phyloP scores from a whole-genome alignment of 2,888 invertebrate species.

The Notocelia uddmanniana region DNA sequence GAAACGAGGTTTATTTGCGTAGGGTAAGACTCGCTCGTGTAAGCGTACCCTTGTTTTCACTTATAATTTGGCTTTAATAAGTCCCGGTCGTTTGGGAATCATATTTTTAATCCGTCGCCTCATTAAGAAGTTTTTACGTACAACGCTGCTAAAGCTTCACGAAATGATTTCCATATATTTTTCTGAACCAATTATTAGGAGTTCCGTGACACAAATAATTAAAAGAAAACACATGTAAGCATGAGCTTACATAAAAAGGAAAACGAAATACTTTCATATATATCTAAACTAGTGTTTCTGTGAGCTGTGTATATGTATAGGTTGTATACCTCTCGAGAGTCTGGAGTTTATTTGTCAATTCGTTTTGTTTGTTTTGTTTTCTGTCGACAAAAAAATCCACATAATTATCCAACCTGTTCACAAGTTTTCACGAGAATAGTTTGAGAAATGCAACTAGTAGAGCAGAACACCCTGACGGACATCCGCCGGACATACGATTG shows the following conservation, averaged over 20 bases:
- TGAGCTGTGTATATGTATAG: no score
- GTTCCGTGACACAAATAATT: neutral
- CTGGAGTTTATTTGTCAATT: no score
- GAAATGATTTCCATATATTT: neutral
- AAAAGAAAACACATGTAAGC: neutral
- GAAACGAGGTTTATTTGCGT: slow-evolving; percentile 43
- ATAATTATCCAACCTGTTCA: no score
- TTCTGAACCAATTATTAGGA: neutral
- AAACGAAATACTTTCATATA: no score
- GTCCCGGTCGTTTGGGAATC: slow-evolving; percentile 26
- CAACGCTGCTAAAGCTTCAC: slow-evolving; percentile 2
- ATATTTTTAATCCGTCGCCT: slow-evolving; percentile 39
- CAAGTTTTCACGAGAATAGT: no score
- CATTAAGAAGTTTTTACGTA: slow-evolving; percentile 31
- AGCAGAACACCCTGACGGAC: no score
- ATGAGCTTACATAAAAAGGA: neutral
- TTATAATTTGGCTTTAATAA: slow-evolving; percentile 44
- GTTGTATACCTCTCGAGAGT: no score
- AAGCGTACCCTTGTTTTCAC: slow-evolving; percentile 32
- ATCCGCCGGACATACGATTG: no score
- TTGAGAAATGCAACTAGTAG: no score
- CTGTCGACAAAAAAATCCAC: no score
- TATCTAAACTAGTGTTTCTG: no score
- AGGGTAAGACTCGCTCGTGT: slow-evolving; percentile 41
- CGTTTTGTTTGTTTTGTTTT: no score